Conservation (phyloP, 2,113 vertebrate species). For the Misgurnus mizolepis region DNA sequence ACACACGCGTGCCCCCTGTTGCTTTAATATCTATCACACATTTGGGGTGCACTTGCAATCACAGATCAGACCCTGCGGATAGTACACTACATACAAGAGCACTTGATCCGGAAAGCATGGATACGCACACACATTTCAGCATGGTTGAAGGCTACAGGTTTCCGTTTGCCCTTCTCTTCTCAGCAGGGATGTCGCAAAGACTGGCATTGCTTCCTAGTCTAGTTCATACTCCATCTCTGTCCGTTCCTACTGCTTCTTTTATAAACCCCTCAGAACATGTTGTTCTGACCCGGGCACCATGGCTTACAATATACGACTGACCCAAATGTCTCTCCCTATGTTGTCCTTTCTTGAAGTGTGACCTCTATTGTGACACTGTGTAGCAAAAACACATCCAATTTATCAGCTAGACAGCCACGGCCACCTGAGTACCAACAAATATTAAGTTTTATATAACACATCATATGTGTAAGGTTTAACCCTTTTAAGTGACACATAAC, state of each 20-base stretch:
- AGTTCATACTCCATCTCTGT: conserved; percentile 5
- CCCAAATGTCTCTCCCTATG: conserved; percentile 25
- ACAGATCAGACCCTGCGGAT: conserved; percentile 21
- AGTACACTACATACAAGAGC: conserved; percentile 17
- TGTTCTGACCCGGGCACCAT: conserved; percentile 6
- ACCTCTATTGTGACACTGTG: conserved; percentile 20
- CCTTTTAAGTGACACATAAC: too few species aligned
- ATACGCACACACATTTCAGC: not conserved
- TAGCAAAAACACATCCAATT: not conserved
- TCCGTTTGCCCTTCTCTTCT: conserved; percentile 39
- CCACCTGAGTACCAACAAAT: not conserved
- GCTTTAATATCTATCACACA: conserved; percentile 28
- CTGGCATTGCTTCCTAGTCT: conserved; percentile 6
- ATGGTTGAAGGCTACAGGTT: conserved; percentile 11
- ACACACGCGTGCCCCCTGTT: not conserved
- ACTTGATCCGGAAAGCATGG: conserved; percentile 17
- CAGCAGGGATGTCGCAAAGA: conserved; percentile 23
- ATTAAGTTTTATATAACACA: not conserved
- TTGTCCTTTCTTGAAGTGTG: not conserved
- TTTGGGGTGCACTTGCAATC: not conserved
- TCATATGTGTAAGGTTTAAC: not conserved
- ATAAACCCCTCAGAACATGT: not conserved
- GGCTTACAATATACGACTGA: conserved; percentile 17
- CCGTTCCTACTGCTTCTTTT: conserved; percentile 3
- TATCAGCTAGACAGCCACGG: conserved; percentile 1